phyloP scores from a whole-genome alignment of 2,797 vertebrate species.

The Coluber constrictor region DNA sequence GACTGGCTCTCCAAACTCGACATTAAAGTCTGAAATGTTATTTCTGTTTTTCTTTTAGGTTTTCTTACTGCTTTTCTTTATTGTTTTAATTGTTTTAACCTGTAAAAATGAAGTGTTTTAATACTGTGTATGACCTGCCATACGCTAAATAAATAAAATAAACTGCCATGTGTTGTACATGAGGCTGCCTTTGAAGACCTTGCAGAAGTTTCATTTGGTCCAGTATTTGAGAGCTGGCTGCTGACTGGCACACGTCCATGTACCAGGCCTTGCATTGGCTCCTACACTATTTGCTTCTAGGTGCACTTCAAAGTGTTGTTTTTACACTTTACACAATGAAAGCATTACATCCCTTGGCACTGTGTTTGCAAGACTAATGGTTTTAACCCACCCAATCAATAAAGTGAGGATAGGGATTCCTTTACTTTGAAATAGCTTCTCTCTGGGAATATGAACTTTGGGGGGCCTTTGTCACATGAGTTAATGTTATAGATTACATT shows the following conservation, averaged over 20 bases:
- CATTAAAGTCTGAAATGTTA: too few relatives aligned
- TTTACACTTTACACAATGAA: neutral
- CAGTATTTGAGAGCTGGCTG: neutral
- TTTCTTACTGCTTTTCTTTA: too few relatives aligned
- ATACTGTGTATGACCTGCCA: too few relatives aligned
- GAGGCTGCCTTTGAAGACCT: neutral
- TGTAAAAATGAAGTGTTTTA: too few relatives aligned
- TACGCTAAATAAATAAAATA: too few relatives aligned
- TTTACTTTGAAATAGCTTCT: neutral
- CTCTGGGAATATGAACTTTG: neutral
- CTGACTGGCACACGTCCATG: neutral
- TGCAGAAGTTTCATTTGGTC: neutral
- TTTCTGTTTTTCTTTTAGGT: too few relatives aligned
- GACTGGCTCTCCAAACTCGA: too few relatives aligned
- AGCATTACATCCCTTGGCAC: neutral
- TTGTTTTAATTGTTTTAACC: too few relatives aligned
- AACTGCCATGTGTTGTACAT: neutral
- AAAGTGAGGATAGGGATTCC: neutral
- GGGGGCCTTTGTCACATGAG: neutral
- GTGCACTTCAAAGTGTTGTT: neutral
- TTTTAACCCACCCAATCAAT: neutral
- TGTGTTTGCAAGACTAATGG: neutral
- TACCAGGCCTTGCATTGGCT: neutral
- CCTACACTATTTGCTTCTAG: neutral
- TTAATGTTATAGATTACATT: neutral